A percentile compares a stretch with the other conserved stretches of the same genome.
Conservation (phyloP, 2,888 invertebrate species). For the Carpatolechia fugitivella region DNA sequence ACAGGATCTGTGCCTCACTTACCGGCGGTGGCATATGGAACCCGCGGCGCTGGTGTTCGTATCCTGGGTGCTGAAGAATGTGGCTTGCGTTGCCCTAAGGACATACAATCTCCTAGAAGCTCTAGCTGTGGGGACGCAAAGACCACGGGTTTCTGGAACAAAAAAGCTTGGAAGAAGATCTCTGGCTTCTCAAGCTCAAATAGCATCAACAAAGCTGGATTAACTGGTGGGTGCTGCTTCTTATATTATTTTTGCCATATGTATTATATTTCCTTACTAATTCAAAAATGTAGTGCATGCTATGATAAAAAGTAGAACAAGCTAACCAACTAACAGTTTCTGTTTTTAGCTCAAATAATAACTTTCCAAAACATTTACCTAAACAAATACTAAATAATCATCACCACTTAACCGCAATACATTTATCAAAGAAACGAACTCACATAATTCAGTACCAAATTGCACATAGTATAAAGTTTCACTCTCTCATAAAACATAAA, state of each 20-base stretch:
- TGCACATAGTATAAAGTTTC: slow-evolving; percentile 45
- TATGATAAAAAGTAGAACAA: neutral
- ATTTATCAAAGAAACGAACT: slow-evolving; percentile 38
- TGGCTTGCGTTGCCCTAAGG: slow-evolving; percentile 61
- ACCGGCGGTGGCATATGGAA: slow-evolving; percentile 75
- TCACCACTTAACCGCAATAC: slow-evolving; percentile 40
- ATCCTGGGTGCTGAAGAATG: slow-evolving; percentile 70
- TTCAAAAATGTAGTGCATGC: slow-evolving; percentile 8
- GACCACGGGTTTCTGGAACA: slow-evolving; percentile 83
- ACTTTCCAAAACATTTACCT: slow-evolving; percentile 27
- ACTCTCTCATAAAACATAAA: slow-evolving; percentile 60
- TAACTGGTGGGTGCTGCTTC: slow-evolving; percentile 78
- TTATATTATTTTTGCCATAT: neutral
- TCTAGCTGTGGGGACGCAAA: slow-evolving; percentile 74
- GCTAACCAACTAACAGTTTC: slow-evolving; percentile 29
- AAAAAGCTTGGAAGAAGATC: slow-evolving; percentile 88
- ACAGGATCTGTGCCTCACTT: slow-evolving; percentile 73
- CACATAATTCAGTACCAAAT: slow-evolving; percentile 37
- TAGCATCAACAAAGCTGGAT: slow-evolving; percentile 83
- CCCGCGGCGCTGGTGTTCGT: slow-evolving; percentile 70
- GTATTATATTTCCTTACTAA: neutral
- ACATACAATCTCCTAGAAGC: slow-evolving; percentile 64
- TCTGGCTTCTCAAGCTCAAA: slow-evolving; percentile 86
- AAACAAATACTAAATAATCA: slow-evolving; percentile 32
- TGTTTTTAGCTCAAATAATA: slow-evolving; percentile 60